A percentile compares a stretch with the other conserved stretches of the same genome.
phyloP scores from a whole-genome alignment of 1,140 invertebrate species.

The Cydia strobilella region DNA sequence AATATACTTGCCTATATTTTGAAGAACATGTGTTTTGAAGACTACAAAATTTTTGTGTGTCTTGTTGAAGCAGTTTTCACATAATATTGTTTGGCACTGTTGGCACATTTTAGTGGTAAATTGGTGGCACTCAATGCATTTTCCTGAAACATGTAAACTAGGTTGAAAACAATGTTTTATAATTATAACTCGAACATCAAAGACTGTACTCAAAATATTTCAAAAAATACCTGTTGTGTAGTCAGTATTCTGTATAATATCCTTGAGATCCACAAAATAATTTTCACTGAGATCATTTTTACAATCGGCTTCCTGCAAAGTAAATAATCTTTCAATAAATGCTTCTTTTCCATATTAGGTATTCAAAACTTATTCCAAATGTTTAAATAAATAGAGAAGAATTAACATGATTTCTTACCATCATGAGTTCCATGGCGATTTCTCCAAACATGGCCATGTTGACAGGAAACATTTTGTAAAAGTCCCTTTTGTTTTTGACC shows the following conservation, averaged over 20 bases:
- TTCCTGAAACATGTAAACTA: not conserved
- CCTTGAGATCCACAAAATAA: constrained; percentile 21
- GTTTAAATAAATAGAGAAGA: constrained; percentile 23
- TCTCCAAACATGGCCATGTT: constrained; percentile 68
- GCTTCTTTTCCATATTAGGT: no score
- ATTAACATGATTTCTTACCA: constrained; percentile 45
- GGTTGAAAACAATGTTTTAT: not conserved
- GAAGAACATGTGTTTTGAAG: constrained; percentile 24
- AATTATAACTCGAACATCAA: not conserved
- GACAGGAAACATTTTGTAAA: constrained; percentile 62
- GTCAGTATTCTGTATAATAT: constrained; percentile 17
- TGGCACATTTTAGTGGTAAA: constrained; percentile 18
- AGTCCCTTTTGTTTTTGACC: constrained; percentile 48
- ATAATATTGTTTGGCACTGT: constrained; percentile 23
- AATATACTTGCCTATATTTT: constrained; percentile 13
- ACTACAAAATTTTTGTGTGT: constrained; percentile 28
- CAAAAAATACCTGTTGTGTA: constrained; percentile 2
- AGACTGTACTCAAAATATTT: not conserved
- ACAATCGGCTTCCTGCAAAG: constrained; percentile 4
- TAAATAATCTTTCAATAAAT: not conserved
- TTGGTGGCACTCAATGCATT: constrained; percentile 12
- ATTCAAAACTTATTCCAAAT: no score
- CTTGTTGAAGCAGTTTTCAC: constrained; percentile 23
- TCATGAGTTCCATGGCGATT: constrained; percentile 41
- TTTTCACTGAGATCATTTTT: constrained; percentile 20